Percentiles rank a stretch among this genome's conserved stretches.
Evolutionary conservation across 2,113 vertebrate species (phyloP).

Genomic region (Ariopsis seemanni): DNA sequence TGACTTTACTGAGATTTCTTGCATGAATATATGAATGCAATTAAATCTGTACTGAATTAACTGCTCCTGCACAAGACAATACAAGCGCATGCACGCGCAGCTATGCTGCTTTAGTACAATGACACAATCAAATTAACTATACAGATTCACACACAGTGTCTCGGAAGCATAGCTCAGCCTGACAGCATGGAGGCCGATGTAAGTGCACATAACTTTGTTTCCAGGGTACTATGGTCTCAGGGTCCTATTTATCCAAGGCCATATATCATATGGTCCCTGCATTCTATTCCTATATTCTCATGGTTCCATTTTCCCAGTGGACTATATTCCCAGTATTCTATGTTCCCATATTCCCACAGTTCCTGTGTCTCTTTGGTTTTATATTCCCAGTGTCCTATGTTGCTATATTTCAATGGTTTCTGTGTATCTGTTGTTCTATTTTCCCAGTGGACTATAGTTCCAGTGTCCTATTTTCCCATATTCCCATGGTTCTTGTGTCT

Average conservation of each 20-base stretch:
- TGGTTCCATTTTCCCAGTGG: too few relatives aligned
- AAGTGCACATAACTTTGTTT: not conserved
- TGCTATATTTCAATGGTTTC: not conserved
- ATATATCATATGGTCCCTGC: too few relatives aligned
- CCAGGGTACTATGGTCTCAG: not conserved
- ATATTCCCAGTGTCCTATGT: too few relatives aligned
- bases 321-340: too few relatives aligned
- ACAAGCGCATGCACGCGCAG: not conserved
- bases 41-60: slow-evolving; percentile 12
- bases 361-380: too few relatives aligned
- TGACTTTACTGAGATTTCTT: not conserved
- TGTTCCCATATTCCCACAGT: too few relatives aligned
- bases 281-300: too few relatives aligned
- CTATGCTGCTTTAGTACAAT: not conserved
- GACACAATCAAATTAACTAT: not conserved
- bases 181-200: not conserved
- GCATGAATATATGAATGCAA: not conserved
- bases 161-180: not conserved
- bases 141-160: not conserved
- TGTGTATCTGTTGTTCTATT: not conserved
- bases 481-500: not conserved
- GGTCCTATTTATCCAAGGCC: not conserved
- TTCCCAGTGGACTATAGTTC: not conserved
- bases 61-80: not conserved
- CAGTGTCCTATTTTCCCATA: not conserved